Evolutionary conservation across 2,888 invertebrate species (phyloP), one percentile per base, ranked within the genome.

Genomic region (Drosophila phalerata): DNA sequence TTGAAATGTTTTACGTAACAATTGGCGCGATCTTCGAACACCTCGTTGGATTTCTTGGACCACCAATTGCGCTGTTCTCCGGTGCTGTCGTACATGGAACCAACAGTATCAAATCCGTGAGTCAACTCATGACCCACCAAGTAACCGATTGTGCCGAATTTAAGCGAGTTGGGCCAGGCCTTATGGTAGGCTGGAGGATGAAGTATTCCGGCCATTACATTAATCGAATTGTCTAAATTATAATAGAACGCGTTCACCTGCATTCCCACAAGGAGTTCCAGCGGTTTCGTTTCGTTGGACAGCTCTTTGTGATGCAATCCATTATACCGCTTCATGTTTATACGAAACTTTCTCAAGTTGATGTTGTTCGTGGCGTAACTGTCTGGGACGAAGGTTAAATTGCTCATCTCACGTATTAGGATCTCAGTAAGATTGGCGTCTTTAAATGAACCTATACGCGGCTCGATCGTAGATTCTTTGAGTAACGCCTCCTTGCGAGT

Each of bases 201-300:
- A 2, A 92, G 72, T 28, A 89, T 72, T 2, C 91, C 92, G 0
- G 91, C 91, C 90, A 91, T 86, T 0, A 92, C 88, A 66, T 90
- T 90, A 4, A 92, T 91, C 5, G 90, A 90, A 60, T 92, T 92
- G 30, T 92, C 92, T 2, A 90, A 3, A 3, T 85, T 85, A 42
- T 89, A 91, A 49, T 92, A 92, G 64, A 91, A 91, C 0, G 91
- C 81, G 62, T 92, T 92, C 2, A 90, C 90, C 56, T 91, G 90
- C 56, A 90, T 85, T 0, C 83, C 88, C 45, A 81, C 25, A 5
- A 91, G 17, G 11, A 92, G 63, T 1, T 88, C 85, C 49, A 89
- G 19, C 0, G 92, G 92, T 40, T 89, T 90, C 1, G 85, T 71
- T 0, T 66, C 71, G 22, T 77, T 64, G 0, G 77, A 43, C 5